Base-by-base conservation (phyloP, 2,888 invertebrate genomes). In the Mesoligia furuncula region DNA sequence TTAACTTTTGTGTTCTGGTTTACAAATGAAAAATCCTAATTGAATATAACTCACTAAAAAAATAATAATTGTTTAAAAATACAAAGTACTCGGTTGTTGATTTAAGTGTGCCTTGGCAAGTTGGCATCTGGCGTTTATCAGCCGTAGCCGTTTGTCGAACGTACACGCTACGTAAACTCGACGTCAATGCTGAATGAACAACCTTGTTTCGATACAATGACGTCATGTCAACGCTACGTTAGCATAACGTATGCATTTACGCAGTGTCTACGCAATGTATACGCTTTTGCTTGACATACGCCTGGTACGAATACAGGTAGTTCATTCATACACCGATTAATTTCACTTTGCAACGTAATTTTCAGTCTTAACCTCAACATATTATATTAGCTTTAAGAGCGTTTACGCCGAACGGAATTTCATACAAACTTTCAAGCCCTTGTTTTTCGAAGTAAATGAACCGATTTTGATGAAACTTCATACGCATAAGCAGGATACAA, bases 1-100 rank as follows among this genome's bases (percentile, higher is more conserved):
- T 24, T 31, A 82, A 77, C 77, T 81, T 82, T 81, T 82, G 77
- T 77, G 51, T 77, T 77, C 64, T 80, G 80, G 80, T 80, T 78
- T 79, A 45, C 15, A 51, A 51, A n/a, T 24, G 24, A 27, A 11
- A 20, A 57, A 68, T 15, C 48, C 5, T 6, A 24, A 48, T 24
- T 31, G 8, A 36, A 24, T 3, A 20, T 4, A 24, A 31, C 13
- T 27, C 17, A 11, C 8, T 27, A 51, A 45, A 45, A 15, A 36
- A 20, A 15, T 45, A 27, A 11, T 45, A n/a, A 45, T 24, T 45
- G 17, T 74, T 17, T 27, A 31, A 27, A 24, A 15, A 11, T 15
- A 15, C 31, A 73, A 24, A 68, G 31, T 24, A 54, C 9, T 54
- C 31, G 8, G 20, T 36, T 13, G 39, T 51, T 51, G 27, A 20